A percentile compares a stretch with the other conserved stretches of the same genome.
These are phyloP conservation scores for Acromyrmex heyeri DNA, from an alignment of 1,140 invertebrate genomes.

Conservation along the genomic window DNA sequence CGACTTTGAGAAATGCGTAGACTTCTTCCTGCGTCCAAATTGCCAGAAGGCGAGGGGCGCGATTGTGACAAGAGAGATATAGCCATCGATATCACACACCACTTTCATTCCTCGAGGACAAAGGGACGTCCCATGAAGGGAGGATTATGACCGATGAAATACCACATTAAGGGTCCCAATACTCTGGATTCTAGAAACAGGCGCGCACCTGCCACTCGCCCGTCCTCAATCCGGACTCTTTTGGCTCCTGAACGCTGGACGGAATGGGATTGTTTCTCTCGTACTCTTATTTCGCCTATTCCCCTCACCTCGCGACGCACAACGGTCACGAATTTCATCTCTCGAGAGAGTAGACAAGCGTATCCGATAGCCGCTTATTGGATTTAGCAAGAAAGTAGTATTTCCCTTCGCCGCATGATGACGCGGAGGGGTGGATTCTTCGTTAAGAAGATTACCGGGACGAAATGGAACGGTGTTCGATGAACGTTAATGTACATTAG, in stretches of 20 bases:
- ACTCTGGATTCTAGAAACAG: slow-evolving; percentile 61
- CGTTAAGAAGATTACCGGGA: slow-evolving; percentile 76
- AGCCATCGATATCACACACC: slow-evolving; percentile 45
- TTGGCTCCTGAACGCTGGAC: not conserved
- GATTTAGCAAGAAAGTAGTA: slow-evolving; percentile 64
- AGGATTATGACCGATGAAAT: slow-evolving; percentile 76
- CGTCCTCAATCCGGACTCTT: slow-evolving; percentile 62
- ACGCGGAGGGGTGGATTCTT: slow-evolving; percentile 66
- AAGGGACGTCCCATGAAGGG: slow-evolving; percentile 36
- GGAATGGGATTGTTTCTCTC: slow-evolving; percentile 68
- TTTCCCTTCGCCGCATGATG: slow-evolving; percentile 28
- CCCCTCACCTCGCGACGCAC: not conserved
- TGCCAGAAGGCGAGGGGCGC: not conserved
- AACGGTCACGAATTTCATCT: slow-evolving; percentile 75
- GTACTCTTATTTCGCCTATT: slow-evolving; percentile 28
- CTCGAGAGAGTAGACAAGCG: slow-evolving; percentile 75
- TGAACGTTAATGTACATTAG: slow-evolving; percentile 55
- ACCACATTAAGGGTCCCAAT: slow-evolving; percentile 69
- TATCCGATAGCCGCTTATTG: slow-evolving; percentile 77
- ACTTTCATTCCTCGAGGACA: slow-evolving; percentile 49
- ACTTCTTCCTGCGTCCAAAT: not conserved
- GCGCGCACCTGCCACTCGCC: slow-evolving; percentile 76
- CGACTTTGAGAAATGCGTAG: not conserved
- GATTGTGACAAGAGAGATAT: slow-evolving; percentile 8
- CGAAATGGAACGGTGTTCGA: slow-evolving; percentile 29